Percentiles rank a stretch among this genome's conserved stretches.
phyloP scores from a whole-genome alignment of 2,888 invertebrate genomes.

The Tetramorium bicarinatum region DNA sequence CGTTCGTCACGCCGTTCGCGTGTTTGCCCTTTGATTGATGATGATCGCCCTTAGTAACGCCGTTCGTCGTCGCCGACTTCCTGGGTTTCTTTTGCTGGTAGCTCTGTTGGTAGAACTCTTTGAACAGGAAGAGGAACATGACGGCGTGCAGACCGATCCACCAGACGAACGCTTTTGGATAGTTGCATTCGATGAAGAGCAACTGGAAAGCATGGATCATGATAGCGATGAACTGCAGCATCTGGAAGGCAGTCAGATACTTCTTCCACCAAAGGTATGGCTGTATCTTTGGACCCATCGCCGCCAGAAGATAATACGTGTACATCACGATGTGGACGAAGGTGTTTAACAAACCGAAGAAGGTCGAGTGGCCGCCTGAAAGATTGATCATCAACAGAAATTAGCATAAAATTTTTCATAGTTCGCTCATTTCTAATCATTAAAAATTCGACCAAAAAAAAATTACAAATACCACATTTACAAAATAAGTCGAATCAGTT shows the following conservation, averaged over 20 bases:
- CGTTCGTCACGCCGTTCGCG: constrained; percentile 51
- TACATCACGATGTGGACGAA: constrained; percentile 99
- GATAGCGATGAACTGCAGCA: constrained; percentile 96
- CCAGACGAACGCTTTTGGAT: constrained; percentile 97
- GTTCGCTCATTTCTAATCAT: neutral
- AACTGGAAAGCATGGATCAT: constrained; percentile 97
- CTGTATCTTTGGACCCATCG: constrained; percentile 95
- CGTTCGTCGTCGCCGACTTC: constrained; percentile 79
- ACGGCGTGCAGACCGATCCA: constrained; percentile 98
- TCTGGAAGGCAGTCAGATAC: constrained; percentile 96
- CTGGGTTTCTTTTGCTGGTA: constrained; percentile 87
- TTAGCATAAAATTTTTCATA: constrained; percentile 4
- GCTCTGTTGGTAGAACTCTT: constrained; percentile 96
- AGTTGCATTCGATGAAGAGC: constrained; percentile 96
- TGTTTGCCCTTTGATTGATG: constrained; percentile 53
- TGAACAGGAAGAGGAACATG: constrained; percentile 98
- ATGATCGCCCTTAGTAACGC: constrained; percentile 68
- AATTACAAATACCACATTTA: neutral
- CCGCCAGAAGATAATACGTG: constrained; percentile 96
- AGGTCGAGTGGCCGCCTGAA: constrained; percentile 96
- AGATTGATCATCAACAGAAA: constrained; percentile 16
- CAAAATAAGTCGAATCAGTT: neutral
- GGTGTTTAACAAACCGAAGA: constrained; percentile 97
- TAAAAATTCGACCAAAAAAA: neutral
- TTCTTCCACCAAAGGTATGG: constrained; percentile 98